These are phyloP conservation scores for Yponomeuta cagnagella DNA, from an alignment of 2,888 invertebrate genomes.

Conservation along the genomic window DNA sequence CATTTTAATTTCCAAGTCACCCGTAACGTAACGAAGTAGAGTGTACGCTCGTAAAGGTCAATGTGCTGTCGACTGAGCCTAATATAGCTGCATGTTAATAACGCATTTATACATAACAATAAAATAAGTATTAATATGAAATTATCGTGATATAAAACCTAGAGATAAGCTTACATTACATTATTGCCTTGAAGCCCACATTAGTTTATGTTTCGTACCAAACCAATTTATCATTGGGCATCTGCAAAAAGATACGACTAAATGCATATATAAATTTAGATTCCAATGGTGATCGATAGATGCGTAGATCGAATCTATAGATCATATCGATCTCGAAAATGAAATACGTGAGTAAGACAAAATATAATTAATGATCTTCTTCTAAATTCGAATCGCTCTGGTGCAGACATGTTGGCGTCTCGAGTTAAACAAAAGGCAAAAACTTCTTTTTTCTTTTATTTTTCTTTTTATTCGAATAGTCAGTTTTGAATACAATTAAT, in stretches of 20 bases:
- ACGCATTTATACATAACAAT: no score
- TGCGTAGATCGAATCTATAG: slow-evolving; percentile 72
- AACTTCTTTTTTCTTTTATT: slow-evolving; percentile 53
- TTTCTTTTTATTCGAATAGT: slow-evolving; percentile 62
- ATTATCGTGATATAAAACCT: no score
- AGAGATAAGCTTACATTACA: slow-evolving; percentile 16
- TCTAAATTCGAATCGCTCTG: slow-evolving; percentile 70
- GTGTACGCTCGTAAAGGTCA: no score
- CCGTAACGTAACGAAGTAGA: no score
- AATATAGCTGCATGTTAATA: no score
- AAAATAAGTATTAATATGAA: no score
- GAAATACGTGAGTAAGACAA: slow-evolving; percentile 76
- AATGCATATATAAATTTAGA: slow-evolving; percentile 67
- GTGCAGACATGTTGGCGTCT: slow-evolving; percentile 74
- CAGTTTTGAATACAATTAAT: slow-evolving; percentile 52
- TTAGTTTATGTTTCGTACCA: slow-evolving; percentile 38
- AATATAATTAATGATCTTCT: slow-evolving; percentile 73
- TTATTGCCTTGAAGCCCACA: slow-evolving; percentile 4
- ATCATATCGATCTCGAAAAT: slow-evolving; percentile 72
- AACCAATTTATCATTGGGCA: slow-evolving; percentile 43
- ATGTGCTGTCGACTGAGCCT: no score
- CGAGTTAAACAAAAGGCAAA: slow-evolving; percentile 70
- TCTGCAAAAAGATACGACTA: slow-evolving; percentile 70
- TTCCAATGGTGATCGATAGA: slow-evolving; percentile 72
- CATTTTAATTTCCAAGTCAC: no score